A percentile compares a stretch with the other conserved stretches of the same genome.
These are phyloP conservation scores for Andrena flavipes DNA, from an alignment of 2,888 invertebrate species.

Conservation along the genomic window DNA sequence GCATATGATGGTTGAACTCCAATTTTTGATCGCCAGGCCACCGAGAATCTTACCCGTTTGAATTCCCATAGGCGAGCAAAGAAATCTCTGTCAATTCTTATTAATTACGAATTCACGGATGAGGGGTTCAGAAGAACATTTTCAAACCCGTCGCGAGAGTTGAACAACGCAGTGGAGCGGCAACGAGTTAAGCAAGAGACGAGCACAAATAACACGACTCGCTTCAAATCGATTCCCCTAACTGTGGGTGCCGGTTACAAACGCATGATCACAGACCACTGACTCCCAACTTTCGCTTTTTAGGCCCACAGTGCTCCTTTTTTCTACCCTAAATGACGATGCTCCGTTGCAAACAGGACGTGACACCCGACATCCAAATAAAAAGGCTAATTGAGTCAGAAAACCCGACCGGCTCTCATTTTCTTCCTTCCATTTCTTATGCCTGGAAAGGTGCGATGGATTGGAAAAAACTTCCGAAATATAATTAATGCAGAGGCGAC, in stretches of 20 bases:
- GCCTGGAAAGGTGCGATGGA: too few relatives aligned
- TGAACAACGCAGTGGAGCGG: constrained; percentile 34
- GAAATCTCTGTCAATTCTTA: not conserved
- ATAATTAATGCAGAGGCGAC: too few relatives aligned
- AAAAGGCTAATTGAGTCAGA: constrained; percentile 37
- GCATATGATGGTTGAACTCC: not conserved
- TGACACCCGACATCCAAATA: constrained; percentile 54
- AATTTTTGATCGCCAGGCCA: not conserved
- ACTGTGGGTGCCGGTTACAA: constrained; percentile 46
- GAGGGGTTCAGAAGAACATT: constrained; percentile 9
- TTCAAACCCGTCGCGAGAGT: constrained; percentile 22
- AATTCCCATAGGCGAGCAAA: not conserved
- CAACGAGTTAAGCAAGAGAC: constrained; percentile 53
- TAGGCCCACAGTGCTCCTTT: constrained; percentile 10
- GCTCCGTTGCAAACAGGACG: constrained; percentile 66
- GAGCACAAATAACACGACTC: constrained; percentile 32
- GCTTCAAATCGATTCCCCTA: constrained; percentile 38
- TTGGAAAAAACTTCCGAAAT: too few relatives aligned
- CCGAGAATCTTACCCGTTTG: not conserved
- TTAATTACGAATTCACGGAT: not conserved
- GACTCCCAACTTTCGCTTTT: constrained; percentile 45
- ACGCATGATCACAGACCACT: constrained; percentile 61
- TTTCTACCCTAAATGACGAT: constrained; percentile 61
- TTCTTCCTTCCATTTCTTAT: not conserved
- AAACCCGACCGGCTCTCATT: not conserved